Base-by-base conservation (phyloP, 2,888 invertebrate species). In the Tipula vernalis region DNA sequence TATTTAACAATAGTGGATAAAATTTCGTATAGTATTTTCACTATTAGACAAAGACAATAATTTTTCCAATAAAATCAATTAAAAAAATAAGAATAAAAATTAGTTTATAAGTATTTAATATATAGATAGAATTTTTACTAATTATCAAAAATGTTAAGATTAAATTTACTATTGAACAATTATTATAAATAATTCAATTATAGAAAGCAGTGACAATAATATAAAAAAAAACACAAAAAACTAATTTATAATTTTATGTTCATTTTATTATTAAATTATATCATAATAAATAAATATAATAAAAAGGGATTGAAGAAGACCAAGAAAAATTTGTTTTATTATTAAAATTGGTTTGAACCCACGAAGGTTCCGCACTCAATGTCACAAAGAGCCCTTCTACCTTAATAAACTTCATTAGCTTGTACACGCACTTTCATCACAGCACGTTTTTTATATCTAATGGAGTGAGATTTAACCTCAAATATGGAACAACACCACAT, bases 81-180 rank as follows among this genome's bases (percentile, higher is more conserved):
- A 71, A 10, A 28, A 71, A 12, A 15, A n/a, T 15, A 39, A 39
- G 15, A 51, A 28, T 28, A 6, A 51, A 51, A 51, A 6, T 18
- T 51, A 71, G 71, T 10, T 28, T 71, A 1, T 71, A 71, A 71
- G 71, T 71, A 71, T 71, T 28, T 71, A 71, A 71, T 28, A 39
- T 71, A 71, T 71, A 71, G 71, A 71, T 71, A 71, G 71, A 71
- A 71, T 71, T 71, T 71, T 71, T 71, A 71, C 71, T 71, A 71
- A 71, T 71, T 71, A 71, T 71, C 71, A 71, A 71, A 28, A 28
- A 71, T 71, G 71, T 71, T 71, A 71, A 71, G 71, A 71, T 28
- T 10, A 71, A 71, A 71, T 71, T 71, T 71, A 71, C 71, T 71
- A 71, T 28, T 71, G 28, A 71, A 71, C 71, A 71, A 71, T 71